A percentile compares a stretch with the other conserved stretches of the same genome.
phyloP scores from a whole-genome alignment of 1,140 invertebrate genomes.

The Sinonovacula constricta region DNA sequence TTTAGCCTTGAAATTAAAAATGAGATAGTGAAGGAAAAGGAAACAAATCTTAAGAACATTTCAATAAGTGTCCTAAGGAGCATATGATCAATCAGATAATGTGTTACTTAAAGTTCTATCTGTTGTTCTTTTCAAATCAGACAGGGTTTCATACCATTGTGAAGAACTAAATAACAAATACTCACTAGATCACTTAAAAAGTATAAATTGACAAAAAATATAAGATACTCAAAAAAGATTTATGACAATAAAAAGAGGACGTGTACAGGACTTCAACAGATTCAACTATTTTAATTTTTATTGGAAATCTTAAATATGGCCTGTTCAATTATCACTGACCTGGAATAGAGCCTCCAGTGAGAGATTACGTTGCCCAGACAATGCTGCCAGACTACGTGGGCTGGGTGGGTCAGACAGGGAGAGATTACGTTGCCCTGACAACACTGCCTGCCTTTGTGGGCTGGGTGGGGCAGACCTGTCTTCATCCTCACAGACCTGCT shows the following conservation, averaged over 20 bases:
- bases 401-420: slow-evolving; percentile 14
- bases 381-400: slow-evolving; percentile 41
- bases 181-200: neutral
- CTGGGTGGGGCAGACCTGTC: neutral
- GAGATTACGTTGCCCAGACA: slow-evolving; percentile 61
- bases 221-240: neutral
- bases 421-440: too few species aligned
- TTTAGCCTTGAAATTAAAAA: neutral
- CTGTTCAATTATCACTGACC: slow-evolving; percentile 41
- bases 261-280: neutral
- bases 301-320: neutral
- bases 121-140: too few species aligned
- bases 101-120: too few species aligned
- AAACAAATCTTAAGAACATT: too few species aligned
- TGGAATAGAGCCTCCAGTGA: slow-evolving; percentile 71
- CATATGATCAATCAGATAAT: too few species aligned
- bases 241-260: neutral
- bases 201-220: neutral
- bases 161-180: neutral
- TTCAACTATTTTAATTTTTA: neutral
- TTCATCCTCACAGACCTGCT: neutral
- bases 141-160: neutral
- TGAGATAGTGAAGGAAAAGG: too few species aligned
- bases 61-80: too few species aligned
- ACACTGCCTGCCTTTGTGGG: neutral